Evolutionary conservation across 2,888 invertebrate species (phyloP).

Genomic region (Anodontia alba): DNA sequence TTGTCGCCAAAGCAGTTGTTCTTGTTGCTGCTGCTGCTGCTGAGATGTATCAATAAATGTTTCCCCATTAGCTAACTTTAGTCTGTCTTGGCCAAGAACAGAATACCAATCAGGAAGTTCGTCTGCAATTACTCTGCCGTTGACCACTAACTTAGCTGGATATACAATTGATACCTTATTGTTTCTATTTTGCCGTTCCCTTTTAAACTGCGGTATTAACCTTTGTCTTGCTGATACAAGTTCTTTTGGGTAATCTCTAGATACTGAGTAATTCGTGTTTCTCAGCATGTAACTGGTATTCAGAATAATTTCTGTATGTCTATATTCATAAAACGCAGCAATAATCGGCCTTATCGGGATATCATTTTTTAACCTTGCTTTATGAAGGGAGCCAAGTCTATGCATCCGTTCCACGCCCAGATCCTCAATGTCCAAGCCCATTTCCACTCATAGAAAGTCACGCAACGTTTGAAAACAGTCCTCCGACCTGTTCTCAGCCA

Average conservation of each 20-base stretch:
- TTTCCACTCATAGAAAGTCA: constrained; percentile 4
- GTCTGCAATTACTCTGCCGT: constrained; percentile 18
- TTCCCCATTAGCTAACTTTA: background rate
- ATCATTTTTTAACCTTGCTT: background rate
- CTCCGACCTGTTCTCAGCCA: constrained; percentile 19
- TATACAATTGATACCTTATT: constrained; percentile 17
- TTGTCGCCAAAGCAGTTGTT: background rate
- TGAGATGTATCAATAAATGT: background rate
- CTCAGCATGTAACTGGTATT: constrained; percentile 8
- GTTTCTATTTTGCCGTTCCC: background rate
- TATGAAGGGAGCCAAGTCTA: constrained; percentile 6
- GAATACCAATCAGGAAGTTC: constrained; percentile 20
- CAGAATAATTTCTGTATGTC: constrained; percentile 5
- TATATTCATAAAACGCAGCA: constrained; percentile 16
- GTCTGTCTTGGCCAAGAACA: background rate
- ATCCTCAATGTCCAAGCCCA: constrained; percentile 10
- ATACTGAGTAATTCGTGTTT: constrained; percentile 17
- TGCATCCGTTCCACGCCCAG: constrained; percentile 12
- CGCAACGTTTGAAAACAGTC: constrained; percentile 8
- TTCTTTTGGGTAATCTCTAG: constrained; percentile 26
- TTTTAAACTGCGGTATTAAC: constrained; percentile 9
- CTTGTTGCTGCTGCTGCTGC: constrained; percentile 2
- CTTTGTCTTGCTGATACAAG: constrained; percentile 19
- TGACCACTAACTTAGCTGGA: constrained; percentile 16
- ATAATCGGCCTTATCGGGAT: constrained; percentile 23